Evolutionary conservation across 1,140 invertebrate species (phyloP), one percentile per base, ranked within the genome.

Genomic region (Hylaeus anthracinus): DNA sequence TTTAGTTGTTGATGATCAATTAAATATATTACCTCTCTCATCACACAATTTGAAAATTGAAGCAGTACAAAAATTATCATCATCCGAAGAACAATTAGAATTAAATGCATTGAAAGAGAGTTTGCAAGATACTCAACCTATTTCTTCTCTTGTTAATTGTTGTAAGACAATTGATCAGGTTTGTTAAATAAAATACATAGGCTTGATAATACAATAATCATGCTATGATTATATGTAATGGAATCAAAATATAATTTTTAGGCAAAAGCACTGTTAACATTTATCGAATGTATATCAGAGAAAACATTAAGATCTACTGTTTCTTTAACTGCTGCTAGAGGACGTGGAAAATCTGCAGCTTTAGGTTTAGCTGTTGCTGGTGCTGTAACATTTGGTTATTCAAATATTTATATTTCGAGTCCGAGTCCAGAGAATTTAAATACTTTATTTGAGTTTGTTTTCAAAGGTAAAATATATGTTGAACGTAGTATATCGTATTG

Each of bases 371-470:
- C 98, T 2, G 97, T 99, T 48, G 96, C 97, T 26, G 97, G 96
- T 2, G 97, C 97, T 15, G 94, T 98, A 72, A 96, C 97, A 1
- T 97, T 97, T 90, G 97, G 98, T 37, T 99, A 99, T 93, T 98
- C 98, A 15, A 99, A 99, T 92, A 98, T 99, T 67, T 99, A 99
- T 94, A 98, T 99, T 14, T 99, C 99, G 0, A 98, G 98, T 83
- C 99, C 99, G 1, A 98, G 97, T 91, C 99, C 99, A 3, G 99
- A 99, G 92, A 99, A 99, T 95, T 95, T 99, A 90, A 98, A 98
- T 81, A 99, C 99, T 0, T 94, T 99, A 1, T 99, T 99, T 94
- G 98, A 99, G 91, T 99, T 99, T 94, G 95, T 99, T 26, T 96
- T 99, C 56, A 99, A 99, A 95, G 97, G 94, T 94, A 89, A 88